These are phyloP conservation scores for Drosophila dives DNA, from an alignment of 2,888 invertebrate species.

Conservation along the genomic window DNA sequence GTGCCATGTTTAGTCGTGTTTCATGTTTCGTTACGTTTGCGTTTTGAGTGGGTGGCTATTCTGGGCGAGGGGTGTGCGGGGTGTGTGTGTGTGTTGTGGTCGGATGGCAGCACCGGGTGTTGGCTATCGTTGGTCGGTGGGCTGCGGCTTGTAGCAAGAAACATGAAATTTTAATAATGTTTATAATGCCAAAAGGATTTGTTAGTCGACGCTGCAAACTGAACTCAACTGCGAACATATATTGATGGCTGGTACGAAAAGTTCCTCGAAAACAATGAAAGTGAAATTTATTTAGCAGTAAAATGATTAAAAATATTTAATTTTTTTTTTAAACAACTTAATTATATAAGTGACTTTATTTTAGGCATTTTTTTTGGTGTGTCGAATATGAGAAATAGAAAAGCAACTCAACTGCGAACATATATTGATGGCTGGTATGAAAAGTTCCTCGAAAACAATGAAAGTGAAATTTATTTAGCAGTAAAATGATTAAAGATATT, in stretches of 20 bases:
- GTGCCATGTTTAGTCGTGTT: slow-evolving; percentile 59
- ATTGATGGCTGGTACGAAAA: slow-evolving; percentile 28
- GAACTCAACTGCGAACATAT: slow-evolving; percentile 54
- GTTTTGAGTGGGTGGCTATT: slow-evolving; percentile 59
- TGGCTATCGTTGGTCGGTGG: slow-evolving; percentile 16
- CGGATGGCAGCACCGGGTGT: slow-evolving; percentile 13
- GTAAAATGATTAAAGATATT: neutral
- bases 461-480: neutral
- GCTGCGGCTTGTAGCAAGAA: slow-evolving; percentile 64
- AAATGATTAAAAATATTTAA: neutral
- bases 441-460: neutral
- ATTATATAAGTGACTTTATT: neutral
- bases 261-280: neutral
- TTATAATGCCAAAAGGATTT: slow-evolving; percentile 82
- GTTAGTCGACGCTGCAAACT: slow-evolving; percentile 73
- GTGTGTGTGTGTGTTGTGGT: neutral
- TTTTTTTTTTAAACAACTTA: neutral
- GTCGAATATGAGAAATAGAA: too few relatives aligned
- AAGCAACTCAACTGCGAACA: slow-evolving; percentile 54
- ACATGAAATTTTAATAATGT: slow-evolving; percentile 82
- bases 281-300: neutral
- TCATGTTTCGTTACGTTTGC: slow-evolving; percentile 77
- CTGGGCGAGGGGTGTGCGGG: neutral
- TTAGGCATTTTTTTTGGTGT: neutral
- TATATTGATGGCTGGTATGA: slow-evolving; percentile 28